phyloP scores from a whole-genome alignment of 2,113 vertebrate genomes.

The Cathartes aura region DNA sequence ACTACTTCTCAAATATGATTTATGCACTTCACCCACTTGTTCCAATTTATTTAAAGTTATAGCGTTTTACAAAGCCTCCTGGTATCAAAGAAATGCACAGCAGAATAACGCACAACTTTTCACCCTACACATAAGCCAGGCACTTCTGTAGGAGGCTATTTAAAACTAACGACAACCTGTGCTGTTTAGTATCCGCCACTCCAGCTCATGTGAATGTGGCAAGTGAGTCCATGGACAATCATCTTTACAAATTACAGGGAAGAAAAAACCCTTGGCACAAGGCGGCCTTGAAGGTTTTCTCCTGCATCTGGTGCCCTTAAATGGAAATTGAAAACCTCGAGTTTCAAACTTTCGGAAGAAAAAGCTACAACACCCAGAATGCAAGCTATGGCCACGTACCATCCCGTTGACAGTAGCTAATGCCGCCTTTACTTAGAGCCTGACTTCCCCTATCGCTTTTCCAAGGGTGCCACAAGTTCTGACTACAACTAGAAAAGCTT shows the following conservation, averaged over 20 bases:
- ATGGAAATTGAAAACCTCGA: not conserved
- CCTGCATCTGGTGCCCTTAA: slow-evolving; percentile 11
- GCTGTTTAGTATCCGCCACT: not conserved
- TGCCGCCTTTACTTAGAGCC: not conserved
- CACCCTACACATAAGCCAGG: not conserved
- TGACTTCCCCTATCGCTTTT: not conserved
- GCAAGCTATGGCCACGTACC: not conserved
- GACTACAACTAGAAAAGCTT: not conserved
- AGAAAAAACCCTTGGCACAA: slow-evolving; percentile 2
- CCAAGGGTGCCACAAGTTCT: not conserved
- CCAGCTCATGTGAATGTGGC: not conserved
- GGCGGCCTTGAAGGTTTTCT: not conserved
- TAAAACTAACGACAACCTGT: not conserved
- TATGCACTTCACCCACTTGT: not conserved
- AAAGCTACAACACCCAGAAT: not conserved
- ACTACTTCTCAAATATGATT: slow-evolving; percentile 30
- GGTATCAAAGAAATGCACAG: not conserved
- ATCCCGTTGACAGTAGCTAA: not conserved
- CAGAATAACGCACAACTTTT: not conserved
- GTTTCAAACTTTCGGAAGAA: not conserved
- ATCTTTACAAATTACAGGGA: slow-evolving; percentile 6
- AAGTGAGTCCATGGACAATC: not conserved
- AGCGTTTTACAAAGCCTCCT: not conserved
- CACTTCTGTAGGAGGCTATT: not conserved
- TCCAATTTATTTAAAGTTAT: not conserved